Conservation (phyloP, 2,888 invertebrate species). For the Agrochola circellaris region DNA sequence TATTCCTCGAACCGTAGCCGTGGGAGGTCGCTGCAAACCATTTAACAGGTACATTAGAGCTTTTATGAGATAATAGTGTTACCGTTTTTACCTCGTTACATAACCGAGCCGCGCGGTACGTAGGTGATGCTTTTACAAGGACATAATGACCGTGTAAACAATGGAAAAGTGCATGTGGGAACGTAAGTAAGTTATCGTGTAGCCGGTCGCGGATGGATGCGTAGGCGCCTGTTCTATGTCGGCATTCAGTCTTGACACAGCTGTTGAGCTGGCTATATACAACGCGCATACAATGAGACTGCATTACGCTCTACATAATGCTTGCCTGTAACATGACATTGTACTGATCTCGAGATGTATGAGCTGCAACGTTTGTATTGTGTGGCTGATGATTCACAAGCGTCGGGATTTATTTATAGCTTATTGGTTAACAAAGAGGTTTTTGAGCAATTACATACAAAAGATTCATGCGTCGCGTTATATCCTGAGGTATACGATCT, state of each 20-base stretch:
- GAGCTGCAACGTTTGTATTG: constrained; percentile 33
- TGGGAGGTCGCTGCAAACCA: constrained; percentile 48
- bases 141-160: constrained; percentile 68
- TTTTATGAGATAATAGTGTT: constrained; percentile 56
- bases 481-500: background rate
- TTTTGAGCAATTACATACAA: constrained; percentile 4
- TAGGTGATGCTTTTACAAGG: constrained; percentile 55
- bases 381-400: constrained; percentile 35
- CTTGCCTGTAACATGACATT: constrained; percentile 41
- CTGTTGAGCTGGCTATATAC: constrained; percentile 41
- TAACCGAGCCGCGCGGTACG: constrained; percentile 29
- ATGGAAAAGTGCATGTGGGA: constrained; percentile 75
- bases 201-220: constrained; percentile 73
- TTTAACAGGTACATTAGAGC: constrained; percentile 50
- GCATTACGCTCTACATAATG: constrained; percentile 44
- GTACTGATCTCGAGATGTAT: constrained; percentile 45
- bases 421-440: constrained; percentile 24
- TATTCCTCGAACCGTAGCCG: constrained; percentile 30
- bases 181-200: constrained; percentile 68
- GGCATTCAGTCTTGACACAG: constrained; percentile 49
- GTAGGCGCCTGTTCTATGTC: constrained; percentile 70
- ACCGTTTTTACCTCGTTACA: constrained; percentile 41
- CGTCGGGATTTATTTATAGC: constrained; percentile 8
- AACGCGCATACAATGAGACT: constrained; percentile 45
- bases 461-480: background rate